Conservation (phyloP, 2,113 vertebrate species). For the Labrus mixtus region DNA sequence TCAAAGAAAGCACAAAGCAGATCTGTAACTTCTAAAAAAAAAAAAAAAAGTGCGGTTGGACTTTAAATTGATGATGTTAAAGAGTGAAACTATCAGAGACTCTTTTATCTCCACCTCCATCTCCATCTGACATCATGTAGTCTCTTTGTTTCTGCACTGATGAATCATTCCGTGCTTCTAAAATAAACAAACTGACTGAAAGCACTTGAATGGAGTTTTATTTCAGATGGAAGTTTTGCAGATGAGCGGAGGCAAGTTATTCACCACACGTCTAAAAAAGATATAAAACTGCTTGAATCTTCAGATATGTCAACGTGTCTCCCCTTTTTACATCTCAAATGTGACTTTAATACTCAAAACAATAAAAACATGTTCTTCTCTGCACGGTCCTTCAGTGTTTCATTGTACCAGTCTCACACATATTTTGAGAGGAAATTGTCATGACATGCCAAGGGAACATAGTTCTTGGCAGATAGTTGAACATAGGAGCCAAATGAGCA, state of each 20-base stretch:
- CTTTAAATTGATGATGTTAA: background rate
- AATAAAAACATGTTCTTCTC: conserved; percentile 7
- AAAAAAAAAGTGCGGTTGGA: conserved; percentile 7
- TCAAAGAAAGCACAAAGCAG: background rate
- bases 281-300: background rate
- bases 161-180: conserved; percentile 40
- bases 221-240: conserved; percentile 15
- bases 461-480: conserved; percentile 36
- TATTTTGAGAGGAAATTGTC: conserved; percentile 10
- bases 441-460: conserved; percentile 1
- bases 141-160: conserved; percentile 9
- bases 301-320: background rate
- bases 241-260: conserved; percentile 6
- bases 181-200: conserved; percentile 33
- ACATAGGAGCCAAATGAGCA: conserved; percentile 52
- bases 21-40: conserved; percentile 4
- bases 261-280: background rate
- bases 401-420: background rate
- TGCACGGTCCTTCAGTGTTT: conserved; percentile 23
- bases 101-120: conserved; percentile 23
- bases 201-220: conserved; percentile 1
- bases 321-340: background rate
- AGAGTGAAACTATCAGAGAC: conserved; percentile 22
- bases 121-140: conserved; percentile 16
- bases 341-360: background rate